Percentiles rank a stretch among this genome's conserved stretches.
phyloP scores from a whole-genome alignment of 2,888 invertebrate genomes.

The Drosophila niveifrons region DNA sequence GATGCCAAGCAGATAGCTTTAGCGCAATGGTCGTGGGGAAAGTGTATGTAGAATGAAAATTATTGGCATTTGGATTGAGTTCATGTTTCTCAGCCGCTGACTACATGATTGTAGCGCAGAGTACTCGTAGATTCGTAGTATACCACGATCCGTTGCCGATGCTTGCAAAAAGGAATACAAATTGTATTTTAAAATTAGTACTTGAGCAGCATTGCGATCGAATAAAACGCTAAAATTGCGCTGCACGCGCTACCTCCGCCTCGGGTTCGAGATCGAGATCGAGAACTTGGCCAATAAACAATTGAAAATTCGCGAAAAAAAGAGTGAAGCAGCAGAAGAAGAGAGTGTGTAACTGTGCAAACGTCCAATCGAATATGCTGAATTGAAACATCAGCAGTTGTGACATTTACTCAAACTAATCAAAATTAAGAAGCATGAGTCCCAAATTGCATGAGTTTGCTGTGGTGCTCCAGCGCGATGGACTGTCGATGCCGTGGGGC shows the following conservation, averaged over 20 bases:
- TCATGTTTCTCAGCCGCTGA: constrained; percentile 71
- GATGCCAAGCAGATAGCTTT: constrained; percentile 4
- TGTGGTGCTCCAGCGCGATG: constrained; percentile 90
- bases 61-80: constrained; percentile 75
- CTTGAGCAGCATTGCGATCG: constrained; percentile 85
- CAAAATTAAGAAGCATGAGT: constrained; percentile 77
- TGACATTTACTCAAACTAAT: constrained; percentile 3
- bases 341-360: constrained; percentile 13
- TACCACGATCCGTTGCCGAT: constrained; percentile 67
- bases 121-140: constrained; percentile 60
- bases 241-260: constrained; percentile 61
- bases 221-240: constrained; percentile 84
- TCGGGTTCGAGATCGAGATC: constrained; percentile 41
- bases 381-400: constrained; percentile 22
- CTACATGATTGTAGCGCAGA: constrained; percentile 71
- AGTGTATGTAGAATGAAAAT: constrained; percentile 55
- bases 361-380: constrained; percentile 35
- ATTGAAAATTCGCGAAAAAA: constrained; percentile 46
- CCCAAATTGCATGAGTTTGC: constrained; percentile 91
- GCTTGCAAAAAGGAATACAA: constrained; percentile 78
- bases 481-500: constrained; percentile 92
- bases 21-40: constrained; percentile 29
- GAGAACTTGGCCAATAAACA: constrained; percentile 57
- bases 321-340: constrained; percentile 21
- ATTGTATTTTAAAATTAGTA: constrained; percentile 85